Evolutionary conservation across 2,113 vertebrate genomes (phyloP), one percentile per base, ranked within the genome.

Genomic region (Jacana jacana): DNA sequence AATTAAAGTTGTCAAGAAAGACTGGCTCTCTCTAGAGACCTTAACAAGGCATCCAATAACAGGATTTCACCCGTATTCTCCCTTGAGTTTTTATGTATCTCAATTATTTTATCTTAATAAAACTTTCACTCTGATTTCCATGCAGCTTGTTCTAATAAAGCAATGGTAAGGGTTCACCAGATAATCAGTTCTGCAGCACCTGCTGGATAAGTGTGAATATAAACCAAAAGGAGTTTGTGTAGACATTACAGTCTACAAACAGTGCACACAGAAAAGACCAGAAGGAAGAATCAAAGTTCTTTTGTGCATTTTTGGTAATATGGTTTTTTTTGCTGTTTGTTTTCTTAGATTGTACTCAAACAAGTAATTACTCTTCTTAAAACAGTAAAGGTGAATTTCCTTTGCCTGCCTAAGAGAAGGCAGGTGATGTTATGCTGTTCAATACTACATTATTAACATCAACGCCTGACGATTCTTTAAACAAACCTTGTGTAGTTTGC

Each of bases 1-100:
- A 86, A 65, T 87, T 81, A n/a, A 86, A 94, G 68, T 76, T 94
- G 79, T 66, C 88, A 79, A 55, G 68, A 90, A 90, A 37, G 85
- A 83, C 42, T 91, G 49, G 2, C 81, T 95, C 91, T 82, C 85
- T 77, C 51, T 52, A 28, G 46, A 88, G 88, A 83, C 31, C 27
- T 81, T 80, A 90, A 31, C 42, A 52, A 90, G 12, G 33, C 30
- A 78, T 61, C 39, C 82, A 49, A 33, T 72, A 85, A 55, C 44
- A 65, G 66, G 81, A 37, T 54, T 78, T 82, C 25, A 82, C 40
- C 66, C 8, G 1, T 92, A 61, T 81, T 89, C 48, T 83, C 85
- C 20, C 33, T 75, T 55, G 48, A 61, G 5, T 49, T 89, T 87
- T 81, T 78, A 7, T 61, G 24, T 10, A 35, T 7, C 42, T 86